Percentiles rank a stretch among this genome's conserved stretches.
Conservation (phyloP, 2,888 invertebrate species). For the Watsonalla binaria region DNA sequence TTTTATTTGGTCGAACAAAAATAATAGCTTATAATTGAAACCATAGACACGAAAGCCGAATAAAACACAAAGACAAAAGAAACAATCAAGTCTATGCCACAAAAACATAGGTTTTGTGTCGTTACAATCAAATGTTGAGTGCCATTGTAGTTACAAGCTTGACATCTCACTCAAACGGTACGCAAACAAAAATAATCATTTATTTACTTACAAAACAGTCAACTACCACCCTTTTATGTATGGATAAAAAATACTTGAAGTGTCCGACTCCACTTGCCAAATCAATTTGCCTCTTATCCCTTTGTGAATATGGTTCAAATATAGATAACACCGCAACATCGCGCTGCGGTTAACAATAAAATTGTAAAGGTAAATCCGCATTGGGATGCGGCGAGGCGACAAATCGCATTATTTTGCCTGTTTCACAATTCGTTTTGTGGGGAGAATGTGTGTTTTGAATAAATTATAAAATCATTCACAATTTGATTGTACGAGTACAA, state of each 20-base stretch:
- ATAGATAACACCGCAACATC: conserved; percentile 2
- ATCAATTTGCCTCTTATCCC: neutral
- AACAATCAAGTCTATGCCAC: neutral
- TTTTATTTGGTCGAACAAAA: too few species aligned
- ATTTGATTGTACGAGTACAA: neutral
- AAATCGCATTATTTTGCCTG: conserved; percentile 60
- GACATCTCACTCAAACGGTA: conserved; percentile 17
- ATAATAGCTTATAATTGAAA: too few species aligned
- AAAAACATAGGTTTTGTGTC: neutral
- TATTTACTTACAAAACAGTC: conserved; percentile 24
- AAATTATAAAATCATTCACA: conserved; percentile 1
- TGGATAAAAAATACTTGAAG: conserved; percentile 1
- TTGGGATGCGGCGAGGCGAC: conserved; percentile 33
- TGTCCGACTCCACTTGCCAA: neutral
- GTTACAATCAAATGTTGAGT: neutral
- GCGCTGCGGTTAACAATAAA: conserved; percentile 21
- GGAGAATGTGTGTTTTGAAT: conserved; percentile 7
- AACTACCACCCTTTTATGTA: conserved; percentile 23
- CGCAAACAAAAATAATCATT: conserved; percentile 24
- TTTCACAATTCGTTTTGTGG: conserved; percentile 31
- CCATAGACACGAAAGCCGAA: too few species aligned
- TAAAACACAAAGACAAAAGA: neutral
- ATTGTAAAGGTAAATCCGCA: conserved; percentile 21
- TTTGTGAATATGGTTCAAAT: neutral
- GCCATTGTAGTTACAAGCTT: neutral